These are phyloP conservation scores for Sinotaia quadrata DNA, from an alignment of 2,888 invertebrate species.

Conservation along the genomic window DNA sequence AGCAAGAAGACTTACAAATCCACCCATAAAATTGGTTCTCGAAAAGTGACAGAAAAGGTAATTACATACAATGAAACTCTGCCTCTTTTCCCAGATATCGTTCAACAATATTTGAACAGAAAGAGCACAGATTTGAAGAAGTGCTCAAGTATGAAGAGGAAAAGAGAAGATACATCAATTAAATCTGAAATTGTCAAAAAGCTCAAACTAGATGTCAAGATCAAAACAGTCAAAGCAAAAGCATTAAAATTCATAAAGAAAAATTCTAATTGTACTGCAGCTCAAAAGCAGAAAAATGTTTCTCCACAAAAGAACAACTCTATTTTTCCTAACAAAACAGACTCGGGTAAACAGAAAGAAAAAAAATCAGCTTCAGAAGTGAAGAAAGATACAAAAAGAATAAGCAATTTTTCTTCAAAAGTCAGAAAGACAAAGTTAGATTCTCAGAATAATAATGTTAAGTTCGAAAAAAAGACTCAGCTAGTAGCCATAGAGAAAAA, in stretches of 20 bases:
- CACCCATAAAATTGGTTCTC: constrained; percentile 61
- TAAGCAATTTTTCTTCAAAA: constrained; percentile 3
- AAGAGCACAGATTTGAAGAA: constrained; percentile 19
- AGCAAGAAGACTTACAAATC: constrained; percentile 51
- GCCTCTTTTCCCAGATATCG: constrained; percentile 30
- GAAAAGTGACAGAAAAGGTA: constrained; percentile 56
- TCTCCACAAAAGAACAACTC: background rate
- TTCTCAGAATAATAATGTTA: no score
- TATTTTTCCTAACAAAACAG: no score
- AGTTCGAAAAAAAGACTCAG: background rate
- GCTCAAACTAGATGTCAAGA: background rate
- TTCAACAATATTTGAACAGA: constrained; percentile 22
- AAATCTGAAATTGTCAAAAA: background rate
- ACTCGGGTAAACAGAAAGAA: no score
- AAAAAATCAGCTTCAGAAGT: background rate
- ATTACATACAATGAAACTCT: constrained; percentile 62
- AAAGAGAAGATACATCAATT: background rate
- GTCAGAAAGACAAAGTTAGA: background rate
- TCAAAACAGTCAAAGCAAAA: background rate
- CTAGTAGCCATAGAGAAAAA: background rate
- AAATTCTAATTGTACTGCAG: background rate
- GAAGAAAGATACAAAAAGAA: constrained; percentile 8
- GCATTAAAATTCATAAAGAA: background rate
- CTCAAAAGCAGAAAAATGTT: background rate
- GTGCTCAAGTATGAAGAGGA: constrained; percentile 4